phyloP scores from a whole-genome alignment of 2,888 invertebrate genomes.

The Dasypolia templi region DNA sequence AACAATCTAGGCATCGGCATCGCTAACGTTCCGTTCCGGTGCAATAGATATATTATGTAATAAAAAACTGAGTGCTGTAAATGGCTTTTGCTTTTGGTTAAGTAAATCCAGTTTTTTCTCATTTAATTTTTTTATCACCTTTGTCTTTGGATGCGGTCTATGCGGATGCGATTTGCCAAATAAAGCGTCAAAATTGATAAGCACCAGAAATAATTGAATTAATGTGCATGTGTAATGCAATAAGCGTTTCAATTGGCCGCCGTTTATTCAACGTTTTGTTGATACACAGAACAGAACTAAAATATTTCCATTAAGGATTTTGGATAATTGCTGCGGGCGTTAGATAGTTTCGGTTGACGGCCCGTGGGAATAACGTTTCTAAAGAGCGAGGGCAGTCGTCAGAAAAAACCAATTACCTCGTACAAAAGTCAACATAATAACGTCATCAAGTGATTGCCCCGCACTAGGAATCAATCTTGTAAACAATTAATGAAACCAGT shows the following conservation, averaged over 20 bases:
- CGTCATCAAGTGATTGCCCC: conserved; percentile 56
- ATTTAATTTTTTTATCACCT: conserved; percentile 21
- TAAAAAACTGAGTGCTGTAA: conserved; percentile 42
- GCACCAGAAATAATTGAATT: conserved; percentile 45
- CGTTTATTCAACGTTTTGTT: conserved; percentile 47
- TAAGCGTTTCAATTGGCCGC: conserved; percentile 32
- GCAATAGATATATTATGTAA: conserved; percentile 49
- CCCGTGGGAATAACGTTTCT: conserved; percentile 65
- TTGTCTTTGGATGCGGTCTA: conserved; percentile 2
- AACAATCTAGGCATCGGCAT: conserved; percentile 69
- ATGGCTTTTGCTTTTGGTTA: conserved; percentile 42
- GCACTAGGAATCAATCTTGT: conserved; percentile 56
- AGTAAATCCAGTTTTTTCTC: conserved; percentile 42
- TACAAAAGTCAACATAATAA: conserved; percentile 64
- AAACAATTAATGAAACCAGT: conserved; percentile 50
- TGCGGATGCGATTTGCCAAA: conserved; percentile 39
- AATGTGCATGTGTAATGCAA: too few relatives aligned
- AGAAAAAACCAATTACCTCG: conserved; percentile 67
- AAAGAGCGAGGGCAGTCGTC: conserved; percentile 61
- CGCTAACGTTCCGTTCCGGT: conserved; percentile 65
- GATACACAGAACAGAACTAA: conserved; percentile 41
- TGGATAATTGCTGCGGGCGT: conserved; percentile 63
- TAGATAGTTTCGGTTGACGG: conserved; percentile 68
- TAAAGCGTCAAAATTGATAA: conserved; percentile 44
- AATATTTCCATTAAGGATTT: conserved; percentile 61